Evolutionary conservation across 1,140 invertebrate genomes (phyloP).

Genomic region (Dendrolimus punctatus): DNA sequence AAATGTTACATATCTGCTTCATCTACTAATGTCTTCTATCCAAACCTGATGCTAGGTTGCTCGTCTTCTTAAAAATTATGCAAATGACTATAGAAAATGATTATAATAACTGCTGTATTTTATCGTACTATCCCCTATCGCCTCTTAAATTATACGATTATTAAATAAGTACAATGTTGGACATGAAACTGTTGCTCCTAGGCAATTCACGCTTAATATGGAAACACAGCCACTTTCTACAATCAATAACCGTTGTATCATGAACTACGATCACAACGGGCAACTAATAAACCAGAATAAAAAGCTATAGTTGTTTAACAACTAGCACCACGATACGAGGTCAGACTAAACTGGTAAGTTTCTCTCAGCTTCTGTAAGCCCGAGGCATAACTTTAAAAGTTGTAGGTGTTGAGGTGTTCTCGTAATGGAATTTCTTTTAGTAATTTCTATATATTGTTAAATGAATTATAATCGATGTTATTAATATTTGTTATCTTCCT

Average conservation of each 20-base stretch:
- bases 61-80: too few relatives aligned
- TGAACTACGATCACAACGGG: conserved; percentile 12
- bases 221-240: conserved; percentile 44
- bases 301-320: neutral
- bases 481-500: too few relatives aligned
- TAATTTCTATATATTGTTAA: too few relatives aligned
- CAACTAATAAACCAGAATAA: too few relatives aligned
- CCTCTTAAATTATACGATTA: conserved; percentile 23
- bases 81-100: too few relatives aligned
- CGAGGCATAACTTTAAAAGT: conserved; percentile 37
- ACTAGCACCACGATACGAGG: conserved; percentile 19
- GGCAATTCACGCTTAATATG: conserved; percentile 35
- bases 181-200: conserved; percentile 20
- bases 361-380: conserved; percentile 48
- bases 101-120: too few relatives aligned
- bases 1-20: too few relatives aligned
- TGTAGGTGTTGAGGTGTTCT: conserved; percentile 29
- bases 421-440: too few relatives aligned
- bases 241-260: conserved; percentile 22
- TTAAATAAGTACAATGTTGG: conserved; percentile 40
- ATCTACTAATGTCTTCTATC: too few relatives aligned
- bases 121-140: too few relatives aligned
- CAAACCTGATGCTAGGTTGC: too few relatives aligned
- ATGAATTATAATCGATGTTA: too few relatives aligned
- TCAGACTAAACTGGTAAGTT: conserved; percentile 37